phyloP scores from a whole-genome alignment of 2,797 vertebrate species.

The Sphaeramia orbicularis region DNA sequence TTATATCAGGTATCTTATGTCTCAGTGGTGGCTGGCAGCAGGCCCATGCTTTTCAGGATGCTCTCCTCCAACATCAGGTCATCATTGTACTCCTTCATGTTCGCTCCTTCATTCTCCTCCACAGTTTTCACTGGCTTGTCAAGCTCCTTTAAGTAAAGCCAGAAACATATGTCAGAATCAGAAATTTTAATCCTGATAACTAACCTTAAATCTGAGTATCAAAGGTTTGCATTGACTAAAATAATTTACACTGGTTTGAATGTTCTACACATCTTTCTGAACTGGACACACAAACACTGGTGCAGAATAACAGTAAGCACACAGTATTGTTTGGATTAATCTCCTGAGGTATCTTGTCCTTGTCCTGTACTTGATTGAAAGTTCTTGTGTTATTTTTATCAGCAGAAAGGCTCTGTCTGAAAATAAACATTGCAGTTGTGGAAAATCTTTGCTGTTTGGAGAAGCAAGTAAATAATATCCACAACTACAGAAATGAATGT shows the following conservation, averaged over 20 bases:
- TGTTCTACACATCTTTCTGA: background rate
- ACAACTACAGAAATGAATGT: constrained; percentile 1
- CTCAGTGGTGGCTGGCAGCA: constrained; percentile 35
- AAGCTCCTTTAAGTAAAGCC: constrained; percentile 62
- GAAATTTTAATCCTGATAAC: background rate
- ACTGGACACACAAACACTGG: constrained; percentile 14
- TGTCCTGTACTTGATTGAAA: background rate
- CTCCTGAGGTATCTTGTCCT: constrained; percentile 18
- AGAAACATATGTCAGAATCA: background rate
- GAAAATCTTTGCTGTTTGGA: background rate
- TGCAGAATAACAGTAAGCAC: background rate
- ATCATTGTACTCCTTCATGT: constrained; percentile 63
- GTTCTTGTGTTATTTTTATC: too few relatives aligned
- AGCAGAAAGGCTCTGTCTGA: background rate
- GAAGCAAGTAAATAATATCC: constrained; percentile 1
- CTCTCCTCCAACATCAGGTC: constrained; percentile 78
- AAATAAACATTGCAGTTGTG: constrained; percentile 4
- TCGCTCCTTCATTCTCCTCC: constrained; percentile 69
- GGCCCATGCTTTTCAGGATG: constrained; percentile 67
- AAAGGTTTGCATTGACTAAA: too few relatives aligned
- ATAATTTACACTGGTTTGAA: too few relatives aligned
- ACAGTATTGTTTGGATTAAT: constrained; percentile 18
- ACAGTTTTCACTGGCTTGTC: constrained; percentile 42
- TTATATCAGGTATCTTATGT: constrained; percentile 33
- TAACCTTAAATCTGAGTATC: too few relatives aligned